These are phyloP conservation scores for Drosophila subpulchrella DNA, from an alignment of 1,140 invertebrate genomes.

Conservation along the genomic window DNA sequence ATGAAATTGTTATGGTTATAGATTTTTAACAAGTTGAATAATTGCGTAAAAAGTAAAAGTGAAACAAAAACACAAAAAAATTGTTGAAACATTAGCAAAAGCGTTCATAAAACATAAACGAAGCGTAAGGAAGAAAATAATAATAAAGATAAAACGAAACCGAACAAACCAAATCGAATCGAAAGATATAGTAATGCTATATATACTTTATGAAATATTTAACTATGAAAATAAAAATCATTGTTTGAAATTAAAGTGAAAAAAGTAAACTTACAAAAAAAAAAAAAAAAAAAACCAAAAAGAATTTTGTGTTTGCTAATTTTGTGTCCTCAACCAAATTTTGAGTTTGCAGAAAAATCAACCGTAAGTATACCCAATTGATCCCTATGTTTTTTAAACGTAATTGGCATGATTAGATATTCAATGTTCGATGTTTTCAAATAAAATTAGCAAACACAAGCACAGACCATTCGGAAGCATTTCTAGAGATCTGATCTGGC, in stretches of 20 bases:
- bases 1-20: conserved; percentile 82
- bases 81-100: conserved; percentile 80
- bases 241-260: conserved; percentile 80
- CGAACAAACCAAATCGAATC: conserved; percentile 58
- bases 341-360: conserved; percentile 52
- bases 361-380: conserved; percentile 62
- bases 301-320: conserved; percentile 41
- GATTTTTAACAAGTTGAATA: conserved; percentile 83
- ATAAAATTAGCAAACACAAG: conserved; percentile 78
- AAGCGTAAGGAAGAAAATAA: conserved; percentile 46
- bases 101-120: conserved; percentile 69
- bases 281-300: conserved; percentile 34
- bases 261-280: conserved; percentile 59
- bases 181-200: conserved; percentile 73
- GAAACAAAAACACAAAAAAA: conserved; percentile 71
- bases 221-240: conserved; percentile 76
- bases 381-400: conserved; percentile 26
- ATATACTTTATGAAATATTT: conserved; percentile 83
- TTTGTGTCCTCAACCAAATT: conserved; percentile 54
- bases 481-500: conserved; percentile 46
- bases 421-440: conserved; percentile 38
- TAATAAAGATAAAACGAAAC: conserved; percentile 50
- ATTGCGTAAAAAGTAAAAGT: conserved; percentile 71
- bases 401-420: conserved; percentile 59
- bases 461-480: conserved; percentile 40